phyloP scores from a whole-genome alignment of 2,113 vertebrate genomes.

The Gavia stellata region DNA sequence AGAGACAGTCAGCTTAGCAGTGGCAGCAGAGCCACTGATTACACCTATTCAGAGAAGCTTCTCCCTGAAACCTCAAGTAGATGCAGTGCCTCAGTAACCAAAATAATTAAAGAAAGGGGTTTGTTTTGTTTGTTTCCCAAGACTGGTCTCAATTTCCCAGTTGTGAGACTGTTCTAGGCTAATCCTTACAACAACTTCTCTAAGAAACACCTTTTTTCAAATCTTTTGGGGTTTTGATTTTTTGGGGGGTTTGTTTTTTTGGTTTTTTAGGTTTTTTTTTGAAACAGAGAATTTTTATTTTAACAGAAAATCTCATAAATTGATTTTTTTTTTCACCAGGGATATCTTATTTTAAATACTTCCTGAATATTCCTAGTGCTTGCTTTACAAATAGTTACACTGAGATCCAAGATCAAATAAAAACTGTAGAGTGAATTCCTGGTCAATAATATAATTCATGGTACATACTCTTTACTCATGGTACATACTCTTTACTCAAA shows the following conservation, averaged over 20 bases:
- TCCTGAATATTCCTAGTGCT: background rate
- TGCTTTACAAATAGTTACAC: background rate
- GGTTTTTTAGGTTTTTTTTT: background rate
- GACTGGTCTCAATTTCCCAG: background rate
- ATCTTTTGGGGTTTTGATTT: accelerated
- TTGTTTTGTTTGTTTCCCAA: background rate
- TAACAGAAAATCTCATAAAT: background rate
- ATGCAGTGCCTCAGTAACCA: background rate
- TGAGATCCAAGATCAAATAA: background rate
- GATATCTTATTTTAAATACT: background rate
- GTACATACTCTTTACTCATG: background rate
- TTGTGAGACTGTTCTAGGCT: background rate
- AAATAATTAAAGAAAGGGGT: background rate
- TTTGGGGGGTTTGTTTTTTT: background rate
- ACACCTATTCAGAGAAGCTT: background rate
- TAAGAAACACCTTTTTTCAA: background rate
- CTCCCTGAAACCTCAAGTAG: background rate
- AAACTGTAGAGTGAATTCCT: background rate
- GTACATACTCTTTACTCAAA: background rate
- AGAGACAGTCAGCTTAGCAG: background rate
- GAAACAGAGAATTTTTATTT: background rate
- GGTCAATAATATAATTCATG: background rate
- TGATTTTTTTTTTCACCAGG: too few relatives aligned
- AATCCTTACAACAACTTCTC: background rate
- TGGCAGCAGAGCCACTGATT: background rate